Base-by-base conservation (phyloP, 2,888 invertebrate species). In the Caenorhabditis sp. region DNA sequence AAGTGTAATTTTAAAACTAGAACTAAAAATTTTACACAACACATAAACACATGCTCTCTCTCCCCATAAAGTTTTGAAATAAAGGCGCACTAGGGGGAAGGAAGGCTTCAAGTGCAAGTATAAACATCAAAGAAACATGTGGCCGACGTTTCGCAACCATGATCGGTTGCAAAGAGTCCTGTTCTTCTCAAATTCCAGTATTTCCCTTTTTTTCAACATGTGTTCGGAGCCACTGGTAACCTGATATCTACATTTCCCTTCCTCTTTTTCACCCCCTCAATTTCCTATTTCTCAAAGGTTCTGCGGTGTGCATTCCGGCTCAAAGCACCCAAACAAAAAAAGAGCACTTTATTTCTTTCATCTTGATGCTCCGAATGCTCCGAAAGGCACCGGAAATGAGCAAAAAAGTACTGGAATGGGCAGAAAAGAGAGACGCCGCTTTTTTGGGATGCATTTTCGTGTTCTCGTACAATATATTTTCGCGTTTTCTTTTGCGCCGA, bases 41-140 rank as follows among this genome's bases (percentile, higher is more conserved):
- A 56, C 45, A 71, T 41, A 50, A 35, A 52, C 35, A 52, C 52
- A 52, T 48, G 56, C 41, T 55, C 56, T n/a, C n/a, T n/a, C n/a
- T n/a, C n/a, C n/a, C n/a, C n/a, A n/a, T 50, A 62, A 62, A 39
- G 48, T 15, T 37, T 32, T 7, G 39, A 17, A 50, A 15, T 46
- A 35, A 27, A 26, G 45, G 50, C 43, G 30, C 27, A 45, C 13
- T 17, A 68, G 58, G 41, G 41, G 50, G 35, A 52, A 52, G 15
- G 24, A 27, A 32, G 39, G 39, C 30, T 52, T 52, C 65, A 68
- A 68, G 68, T 68, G 68, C 68, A 68, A 68, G 68, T 68, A 68
- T 68, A 68, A 68, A 68, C 68, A 59, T 3, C 4, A 15, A 32
- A 11, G 24, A 20, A n/a, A 15, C 9, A 15, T 8, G 24, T 13